Evolutionary conservation across 2,113 vertebrate species (phyloP), one percentile per base, ranked within the genome.

Genomic region (Cettia cetti): DNA sequence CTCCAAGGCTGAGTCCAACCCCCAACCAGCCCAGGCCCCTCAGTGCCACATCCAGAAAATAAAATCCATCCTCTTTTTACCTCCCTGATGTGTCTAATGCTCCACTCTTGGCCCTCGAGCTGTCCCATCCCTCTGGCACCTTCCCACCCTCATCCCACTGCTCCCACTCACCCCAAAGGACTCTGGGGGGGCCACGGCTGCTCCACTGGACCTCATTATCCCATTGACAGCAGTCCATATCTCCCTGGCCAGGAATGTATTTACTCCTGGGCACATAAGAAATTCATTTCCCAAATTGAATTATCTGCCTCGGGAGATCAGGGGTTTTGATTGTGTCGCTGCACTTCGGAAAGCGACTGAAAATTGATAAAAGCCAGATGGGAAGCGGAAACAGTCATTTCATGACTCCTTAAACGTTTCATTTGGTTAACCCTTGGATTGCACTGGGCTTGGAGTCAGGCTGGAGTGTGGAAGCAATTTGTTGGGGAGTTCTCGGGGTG

Each of bases 241-340:
- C 92, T 92, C 92, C 89, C 90, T 61, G 72, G 93, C 87, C 74
- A 96, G 96, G 97, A 98, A 97, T 98, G 97, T 93, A 96, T 97
- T 98, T 98, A 96, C 97, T 97, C 96, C 95, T 83, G 91, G 94
- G 96, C 94, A 96, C 98, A 98, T 98, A 95, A 98, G 98, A 97
- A 97, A 98, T 97, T 98, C 97, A 98, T 98, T 98, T 97, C 84
- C 91, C 89, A 98, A 98, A 98, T 98, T 98, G 97, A 98, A 98
- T 98, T 98, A 98, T 97, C 96, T 97, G 96, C 97, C 96, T 95
- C 97, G 90, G 96, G 96, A 97, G 95, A 97, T 97, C 86, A 96
- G 97, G 95, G 97, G 96, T 96, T 98, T 98, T 97, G 97, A 97
- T 98, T 98, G 97, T 97, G 96, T 97, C 97, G 92, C 97, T 94